Evolutionary conservation across 2,888 invertebrate species (phyloP).

Genomic region (Dimorphilus gyrociliatus): DNA sequence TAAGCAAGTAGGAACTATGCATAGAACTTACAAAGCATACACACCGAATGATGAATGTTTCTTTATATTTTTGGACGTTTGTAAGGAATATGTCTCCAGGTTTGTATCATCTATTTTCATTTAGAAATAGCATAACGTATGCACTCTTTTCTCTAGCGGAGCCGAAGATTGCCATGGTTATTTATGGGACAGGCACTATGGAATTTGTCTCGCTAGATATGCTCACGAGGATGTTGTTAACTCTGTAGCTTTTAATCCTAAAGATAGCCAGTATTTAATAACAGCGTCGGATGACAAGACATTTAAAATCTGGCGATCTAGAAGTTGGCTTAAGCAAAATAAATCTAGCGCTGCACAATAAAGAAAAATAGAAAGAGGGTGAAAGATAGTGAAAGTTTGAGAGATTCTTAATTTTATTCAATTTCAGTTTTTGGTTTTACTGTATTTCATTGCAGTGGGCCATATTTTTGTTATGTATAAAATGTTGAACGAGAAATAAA

Average conservation of each 20-base stretch:
- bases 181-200: constrained; percentile 69
- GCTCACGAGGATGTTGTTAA: constrained; percentile 65
- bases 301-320: constrained; percentile 48
- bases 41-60: constrained; percentile 69
- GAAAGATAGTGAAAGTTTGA: no score
- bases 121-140: not conserved
- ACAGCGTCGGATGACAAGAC: constrained; percentile 65
- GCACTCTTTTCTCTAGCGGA: constrained; percentile 47
- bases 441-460: no score
- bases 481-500: no score
- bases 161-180: constrained; percentile 67
- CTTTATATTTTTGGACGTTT: constrained; percentile 67
- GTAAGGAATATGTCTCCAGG: constrained; percentile 66
- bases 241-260: constrained; percentile 66
- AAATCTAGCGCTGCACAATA: no score
- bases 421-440: no score
- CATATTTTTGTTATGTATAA: no score
- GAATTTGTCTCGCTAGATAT: constrained; percentile 55
- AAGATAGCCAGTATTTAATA: constrained; percentile 60
- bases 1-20: constrained; percentile 56
- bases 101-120: constrained; percentile 36
- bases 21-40: constrained; percentile 61
- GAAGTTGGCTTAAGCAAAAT: constrained; percentile 14
- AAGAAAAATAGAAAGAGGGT: no score
- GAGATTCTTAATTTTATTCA: no score